phyloP scores from a whole-genome alignment of 2,888 invertebrate genomes.

The Timema podura region DNA sequence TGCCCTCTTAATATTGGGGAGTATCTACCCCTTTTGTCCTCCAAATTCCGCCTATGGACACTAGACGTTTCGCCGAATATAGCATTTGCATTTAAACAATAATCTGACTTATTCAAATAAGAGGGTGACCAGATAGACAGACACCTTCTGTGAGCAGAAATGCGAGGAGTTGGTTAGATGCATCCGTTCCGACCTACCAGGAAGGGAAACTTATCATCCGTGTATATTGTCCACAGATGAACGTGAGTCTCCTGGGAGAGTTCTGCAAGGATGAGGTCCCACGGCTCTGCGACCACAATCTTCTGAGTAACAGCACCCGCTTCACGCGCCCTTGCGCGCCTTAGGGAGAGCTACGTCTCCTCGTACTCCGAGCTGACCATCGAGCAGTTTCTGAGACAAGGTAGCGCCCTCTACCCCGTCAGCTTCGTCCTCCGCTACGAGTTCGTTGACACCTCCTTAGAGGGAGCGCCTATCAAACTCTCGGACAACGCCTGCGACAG shows the following conservation, averaged over 20 bases:
- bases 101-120: no score
- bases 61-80: no score
- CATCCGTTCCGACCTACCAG: no score
- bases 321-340: conserved; percentile 66
- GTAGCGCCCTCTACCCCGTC: conserved; percentile 74
- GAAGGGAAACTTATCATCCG: no score
- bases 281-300: conserved; percentile 67
- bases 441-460: conserved; percentile 71
- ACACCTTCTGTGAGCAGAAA: no score
- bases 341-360: conserved; percentile 74
- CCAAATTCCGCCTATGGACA: no score
- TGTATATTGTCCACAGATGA: conserved; percentile 29
- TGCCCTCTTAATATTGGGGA: no score
- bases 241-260: conserved; percentile 62
- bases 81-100: no score
- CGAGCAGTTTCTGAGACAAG: conserved; percentile 69
- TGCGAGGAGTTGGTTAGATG: no score
- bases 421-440: conserved; percentile 76
- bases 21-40: no score
- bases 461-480: conserved; percentile 56
- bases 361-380: conserved; percentile 70
- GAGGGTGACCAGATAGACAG: no score
- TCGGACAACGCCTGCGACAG: conserved; percentile 62
- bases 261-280: conserved; percentile 76
- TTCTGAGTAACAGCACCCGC: conserved; percentile 66